phyloP scores from a whole-genome alignment of 1,140 invertebrate species.

The Chrysoperla carnea region DNA sequence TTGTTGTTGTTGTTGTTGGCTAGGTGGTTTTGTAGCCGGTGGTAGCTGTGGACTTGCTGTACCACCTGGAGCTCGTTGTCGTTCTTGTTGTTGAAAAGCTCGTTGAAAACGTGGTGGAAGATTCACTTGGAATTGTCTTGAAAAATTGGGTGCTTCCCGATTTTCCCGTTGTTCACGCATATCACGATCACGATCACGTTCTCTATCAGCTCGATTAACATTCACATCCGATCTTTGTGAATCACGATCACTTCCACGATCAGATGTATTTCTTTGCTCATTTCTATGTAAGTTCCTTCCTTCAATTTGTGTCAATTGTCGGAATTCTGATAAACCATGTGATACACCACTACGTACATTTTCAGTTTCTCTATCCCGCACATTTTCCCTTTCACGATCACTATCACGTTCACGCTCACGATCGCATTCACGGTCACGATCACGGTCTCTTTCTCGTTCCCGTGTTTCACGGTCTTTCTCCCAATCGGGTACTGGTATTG shows the following conservation, averaged over 20 bases:
- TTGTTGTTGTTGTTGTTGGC: conserved; percentile 7
- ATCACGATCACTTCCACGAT: conserved; percentile 3
- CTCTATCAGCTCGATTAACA: conserved; percentile 15
- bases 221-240: conserved; percentile 12
- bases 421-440: conserved; percentile 5
- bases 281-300: conserved; percentile 19
- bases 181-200: conserved; percentile 20
- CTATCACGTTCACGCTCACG: conserved; percentile 5
- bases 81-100: conserved; percentile 11
- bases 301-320: conserved; percentile 23
- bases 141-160: conserved; percentile 33
- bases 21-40: conserved; percentile 6
- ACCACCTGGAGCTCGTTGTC: conserved; percentile 4
- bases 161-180: conserved; percentile 16
- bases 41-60: conserved; percentile 11
- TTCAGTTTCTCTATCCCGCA: conserved; percentile 10
- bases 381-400: conserved; percentile 4
- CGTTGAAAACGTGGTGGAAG: conserved; percentile 65
- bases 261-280: conserved; percentile 3
- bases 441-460: conserved; percentile 11
- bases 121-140: conserved; percentile 56
- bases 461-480: conserved; percentile 28
- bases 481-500: conserved; percentile 33
- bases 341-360: conserved; percentile 5
- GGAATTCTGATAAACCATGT: conserved; percentile 14